Evolutionary conservation across 2,888 invertebrate species (phyloP), one percentile per base, ranked within the genome.

Genomic region (Eupelmus urozonus): DNA sequence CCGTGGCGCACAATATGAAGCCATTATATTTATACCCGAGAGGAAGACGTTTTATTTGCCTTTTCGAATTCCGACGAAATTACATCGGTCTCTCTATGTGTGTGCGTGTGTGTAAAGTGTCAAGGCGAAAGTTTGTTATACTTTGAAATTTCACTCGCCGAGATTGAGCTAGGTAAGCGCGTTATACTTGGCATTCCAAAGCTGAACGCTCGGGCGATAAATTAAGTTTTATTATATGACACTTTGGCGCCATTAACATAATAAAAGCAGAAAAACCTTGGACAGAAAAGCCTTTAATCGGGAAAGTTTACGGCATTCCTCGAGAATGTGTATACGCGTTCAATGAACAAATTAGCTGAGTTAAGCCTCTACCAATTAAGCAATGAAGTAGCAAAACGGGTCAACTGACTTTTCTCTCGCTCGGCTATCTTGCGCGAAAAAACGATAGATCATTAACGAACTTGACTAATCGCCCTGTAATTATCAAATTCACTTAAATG

Each of bases 241-340:
- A 73, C 34, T 42, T 63, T 18, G 29, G 29, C 27, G 20, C 29
- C 16, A 59, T 66, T 65, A 66, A 27, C 18, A 53, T 20, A 51
- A 66, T 59, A 66, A 59, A 53, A 53, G 53, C 60, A 40, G 25
- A 49, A 55, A 65, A 66, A 53, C 59, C 71, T 72, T 60, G 77
- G 27, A 49, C 27, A 25, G 29, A 9, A 23, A 23, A n/a, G n/a
- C n/a, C 7, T n/a, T 72, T 71, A 29, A 66, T 60, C 45, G 62
- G 11, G 45, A 60, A 67, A 60, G 42, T 60, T 72, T 60, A 67
- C 59, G 42, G 25, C 72, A 72, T 71, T 40, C 57, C 63, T 34
- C 9, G 34, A 70, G 60, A 53, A 62, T 69, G 60, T 45, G n/a
- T n/a, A n/a, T n/a, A 34, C 51, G 34, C n/a, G 9, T 27, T 11